Conservation (phyloP, 2,797 vertebrate species). For the Liasis olivaceus region DNA sequence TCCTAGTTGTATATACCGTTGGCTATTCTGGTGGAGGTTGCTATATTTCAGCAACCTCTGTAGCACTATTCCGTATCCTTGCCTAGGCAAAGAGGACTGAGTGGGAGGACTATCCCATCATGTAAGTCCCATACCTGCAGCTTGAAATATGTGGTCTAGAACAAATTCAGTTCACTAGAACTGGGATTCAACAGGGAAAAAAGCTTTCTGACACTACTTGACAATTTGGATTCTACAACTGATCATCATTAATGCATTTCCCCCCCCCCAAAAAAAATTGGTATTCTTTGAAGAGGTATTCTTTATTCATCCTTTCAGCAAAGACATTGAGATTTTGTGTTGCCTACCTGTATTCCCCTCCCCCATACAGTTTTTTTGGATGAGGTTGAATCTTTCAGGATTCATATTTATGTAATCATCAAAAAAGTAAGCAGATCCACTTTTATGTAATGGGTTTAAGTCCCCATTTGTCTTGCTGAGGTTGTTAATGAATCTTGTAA, state of each 20-base stretch:
- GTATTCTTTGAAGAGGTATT: background rate
- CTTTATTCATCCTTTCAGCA: background rate
- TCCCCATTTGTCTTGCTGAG: background rate
- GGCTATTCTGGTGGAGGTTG: background rate
- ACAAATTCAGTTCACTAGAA: background rate
- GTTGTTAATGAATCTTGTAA: background rate
- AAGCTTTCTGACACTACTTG: background rate
- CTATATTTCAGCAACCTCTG: background rate
- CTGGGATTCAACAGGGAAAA: background rate
- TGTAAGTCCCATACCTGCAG: background rate
- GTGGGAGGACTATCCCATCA: background rate
- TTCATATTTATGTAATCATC: background rate
- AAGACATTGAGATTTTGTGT: background rate
- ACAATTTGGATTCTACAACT: background rate
- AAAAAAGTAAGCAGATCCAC: background rate
- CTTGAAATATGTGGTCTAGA: background rate
- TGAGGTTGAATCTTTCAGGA: background rate
- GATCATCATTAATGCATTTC: background rate
- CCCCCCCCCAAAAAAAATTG: background rate
- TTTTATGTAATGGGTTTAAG: slow-evolving; percentile 1
- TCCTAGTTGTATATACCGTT: background rate
- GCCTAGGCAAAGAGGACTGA: background rate
- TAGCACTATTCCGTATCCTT: background rate
- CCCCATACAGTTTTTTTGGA: background rate
- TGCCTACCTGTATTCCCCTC: background rate